Evolutionary conservation across 2,888 invertebrate genomes (phyloP), one percentile per base, ranked within the genome.

Genomic region (Megamerina dolium): DNA sequence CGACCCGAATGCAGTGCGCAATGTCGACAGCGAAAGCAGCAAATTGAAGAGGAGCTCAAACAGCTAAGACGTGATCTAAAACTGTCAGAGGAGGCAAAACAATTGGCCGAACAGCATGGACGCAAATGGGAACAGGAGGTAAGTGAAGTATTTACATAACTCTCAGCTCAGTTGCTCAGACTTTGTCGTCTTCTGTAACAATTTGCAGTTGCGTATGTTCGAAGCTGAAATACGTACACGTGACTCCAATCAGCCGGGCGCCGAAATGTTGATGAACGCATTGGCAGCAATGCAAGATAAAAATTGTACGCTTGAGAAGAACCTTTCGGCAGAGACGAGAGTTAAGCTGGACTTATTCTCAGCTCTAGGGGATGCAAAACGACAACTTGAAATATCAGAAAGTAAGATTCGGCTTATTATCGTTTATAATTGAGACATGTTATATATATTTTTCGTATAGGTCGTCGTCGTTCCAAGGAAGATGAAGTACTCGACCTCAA

Each of bases 311-410:
- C 78, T 97, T 59, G 94, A 97, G 75, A 87, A 87, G 65, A 89
- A 90, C 64, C 80, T 99, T 56, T 92, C 91, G 51, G 91, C 94
- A 36, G 97, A 99, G 78, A 99, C 95, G 56, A 82, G 95, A 61
- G 87, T 97, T 73, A 99, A 99, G 76, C 81, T 96, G 61, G 97
- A 99, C 76, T 81, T 99, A 64, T 94, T 97, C 74, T 91, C 93
- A 53, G 96, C 96, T 53, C 82, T 97, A 40, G 95, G 95, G 27
- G 95, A 93, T 70, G 93, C 91, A 53, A 93, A 93, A 72, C 78
- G 93, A 43, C 87, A 89, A 71, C 77, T 93, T 62, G 87, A 86
- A 74, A 84, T 90, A 67, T 81, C 84, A 73, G 88, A 90, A 60
- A 82, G 91, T 91, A 71, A 76, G 80, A n/a, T n/a, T n/a, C 12